Evolutionary conservation across 2,113 vertebrate genomes (phyloP).

Genomic region (Solea senegalensis): DNA sequence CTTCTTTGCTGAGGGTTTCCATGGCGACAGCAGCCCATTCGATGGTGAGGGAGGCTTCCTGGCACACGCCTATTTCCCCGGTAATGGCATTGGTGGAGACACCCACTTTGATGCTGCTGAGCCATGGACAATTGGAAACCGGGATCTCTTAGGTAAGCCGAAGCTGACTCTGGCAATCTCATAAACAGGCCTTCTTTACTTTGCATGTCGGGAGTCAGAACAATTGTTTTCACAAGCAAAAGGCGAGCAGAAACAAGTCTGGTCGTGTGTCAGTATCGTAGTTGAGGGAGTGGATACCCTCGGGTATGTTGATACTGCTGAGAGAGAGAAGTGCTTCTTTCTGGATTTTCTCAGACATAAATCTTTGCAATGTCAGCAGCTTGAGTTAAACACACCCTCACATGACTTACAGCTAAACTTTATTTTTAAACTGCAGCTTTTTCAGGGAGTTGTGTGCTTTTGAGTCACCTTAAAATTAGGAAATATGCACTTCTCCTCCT

Average conservation of each 20-base stretch:
- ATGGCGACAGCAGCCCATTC: constrained; percentile 91
- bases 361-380: constrained; percentile 23
- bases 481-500: not conserved
- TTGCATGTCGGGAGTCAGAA: constrained; percentile 2
- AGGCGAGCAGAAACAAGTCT: constrained; percentile 30
- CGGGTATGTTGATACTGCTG: not conserved
- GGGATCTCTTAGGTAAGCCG: constrained; percentile 85
- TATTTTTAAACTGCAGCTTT: constrained; percentile 15
- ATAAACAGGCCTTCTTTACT: not conserved
- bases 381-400: constrained; percentile 30
- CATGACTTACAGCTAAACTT: constrained; percentile 16
- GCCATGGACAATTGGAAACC: constrained; percentile 89
- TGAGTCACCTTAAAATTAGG: constrained; percentile 42
- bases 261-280: not conserved
- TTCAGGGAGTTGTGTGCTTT: not conserved
- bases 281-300: not conserved
- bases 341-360: constrained; percentile 4
- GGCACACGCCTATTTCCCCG: constrained; percentile 93
- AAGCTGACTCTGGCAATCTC: not conserved
- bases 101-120: constrained; percentile 92
- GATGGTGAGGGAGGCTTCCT: constrained; percentile 93
- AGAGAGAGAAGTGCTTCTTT: constrained; percentile 41
- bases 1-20: constrained; percentile 92
- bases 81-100: constrained; percentile 89
- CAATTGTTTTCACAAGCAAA: constrained; percentile 14